A percentile compares a stretch with the other conserved stretches of the same genome.
Conservation (phyloP, 2,888 invertebrate species). For the Orthosia cruda region DNA sequence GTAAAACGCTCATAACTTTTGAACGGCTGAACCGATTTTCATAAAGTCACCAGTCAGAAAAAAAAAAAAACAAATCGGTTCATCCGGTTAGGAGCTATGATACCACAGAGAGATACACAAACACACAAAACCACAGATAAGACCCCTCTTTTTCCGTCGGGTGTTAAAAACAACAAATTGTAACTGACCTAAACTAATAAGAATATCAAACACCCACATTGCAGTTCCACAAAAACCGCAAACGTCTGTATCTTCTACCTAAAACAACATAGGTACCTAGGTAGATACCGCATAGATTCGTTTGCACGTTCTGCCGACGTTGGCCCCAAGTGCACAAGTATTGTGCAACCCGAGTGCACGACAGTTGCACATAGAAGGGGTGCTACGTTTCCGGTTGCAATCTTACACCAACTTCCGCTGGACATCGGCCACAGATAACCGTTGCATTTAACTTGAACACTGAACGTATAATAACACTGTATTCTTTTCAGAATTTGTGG, state of each 20-base stretch:
- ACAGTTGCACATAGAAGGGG: constrained; percentile 78
- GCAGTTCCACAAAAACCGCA: not conserved
- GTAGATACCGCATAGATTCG: not conserved
- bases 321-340: constrained; percentile 57
- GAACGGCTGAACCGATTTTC: too few species aligned
- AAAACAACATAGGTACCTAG: constrained; percentile 1
- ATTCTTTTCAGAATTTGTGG: not conserved
- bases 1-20: too few species aligned
- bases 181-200: not conserved
- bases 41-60: too few species aligned
- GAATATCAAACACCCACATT: not conserved
- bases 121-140: too few species aligned
- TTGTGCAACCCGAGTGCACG: constrained; percentile 77
- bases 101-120: too few species aligned
- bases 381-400: constrained; percentile 86
- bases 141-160: too few species aligned
- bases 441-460: constrained; percentile 49
- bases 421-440: constrained; percentile 60
- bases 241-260: not conserved
- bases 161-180: not conserved
- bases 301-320: constrained; percentile 28
- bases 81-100: too few species aligned
- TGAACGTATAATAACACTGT: constrained; percentile 29
- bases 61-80: too few species aligned
- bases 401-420: constrained; percentile 88